These are phyloP conservation scores for Bombus huntii DNA, from an alignment of 1,140 invertebrate species.

Conservation along the genomic window DNA sequence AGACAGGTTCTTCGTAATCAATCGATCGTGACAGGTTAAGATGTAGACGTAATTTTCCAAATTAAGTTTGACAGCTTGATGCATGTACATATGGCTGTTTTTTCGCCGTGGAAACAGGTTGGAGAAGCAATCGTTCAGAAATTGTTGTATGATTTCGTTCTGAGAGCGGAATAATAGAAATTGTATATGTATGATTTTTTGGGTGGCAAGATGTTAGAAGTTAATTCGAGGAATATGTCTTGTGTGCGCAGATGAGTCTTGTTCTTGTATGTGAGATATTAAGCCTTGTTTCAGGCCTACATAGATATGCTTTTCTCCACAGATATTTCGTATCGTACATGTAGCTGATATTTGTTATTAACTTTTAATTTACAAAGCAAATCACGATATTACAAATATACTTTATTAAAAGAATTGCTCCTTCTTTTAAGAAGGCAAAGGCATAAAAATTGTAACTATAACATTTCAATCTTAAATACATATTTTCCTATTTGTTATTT, in stretches of 20 bases:
- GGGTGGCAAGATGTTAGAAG: not conserved
- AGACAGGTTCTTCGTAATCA: constrained; percentile 9
- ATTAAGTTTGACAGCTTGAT: constrained; percentile 33
- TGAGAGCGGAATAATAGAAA: not conserved
- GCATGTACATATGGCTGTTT: not conserved
- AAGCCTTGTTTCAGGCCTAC: too few relatives aligned
- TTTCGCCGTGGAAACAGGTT: not conserved
- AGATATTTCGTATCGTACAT: not conserved
- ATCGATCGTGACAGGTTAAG: constrained; percentile 24
- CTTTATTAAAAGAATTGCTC: not conserved
- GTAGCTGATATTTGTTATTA: not conserved
- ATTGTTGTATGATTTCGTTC: not conserved
- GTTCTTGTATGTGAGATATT: too few relatives aligned
- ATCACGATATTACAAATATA: not conserved
- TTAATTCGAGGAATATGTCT: not conserved
- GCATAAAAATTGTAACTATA: not conserved
- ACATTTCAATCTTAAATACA: not conserved
- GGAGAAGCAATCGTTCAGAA: not conserved
- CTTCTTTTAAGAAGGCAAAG: not conserved
- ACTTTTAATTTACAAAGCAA: not conserved
- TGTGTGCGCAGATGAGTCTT: too few relatives aligned
- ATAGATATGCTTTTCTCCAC: not conserved
- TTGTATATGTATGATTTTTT: not conserved
- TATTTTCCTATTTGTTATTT: not conserved
- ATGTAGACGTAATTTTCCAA: constrained; percentile 18